Evolutionary conservation across 2,797 vertebrate genomes (phyloP), one percentile per base, ranked within the genome.

Genomic region (Chromis chromis): DNA sequence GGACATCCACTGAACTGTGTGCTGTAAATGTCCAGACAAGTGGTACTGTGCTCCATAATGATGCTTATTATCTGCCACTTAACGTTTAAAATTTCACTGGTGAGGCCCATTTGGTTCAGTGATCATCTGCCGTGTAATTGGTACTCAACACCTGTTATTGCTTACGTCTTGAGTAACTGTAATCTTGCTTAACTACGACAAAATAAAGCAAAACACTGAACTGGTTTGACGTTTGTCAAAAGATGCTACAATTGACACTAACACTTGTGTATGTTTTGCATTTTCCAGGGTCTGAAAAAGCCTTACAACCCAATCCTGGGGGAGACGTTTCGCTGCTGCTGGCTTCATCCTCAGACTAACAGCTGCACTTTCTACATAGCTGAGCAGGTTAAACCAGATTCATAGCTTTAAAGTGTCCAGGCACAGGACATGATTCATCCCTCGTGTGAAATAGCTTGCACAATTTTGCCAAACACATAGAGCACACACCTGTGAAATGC

Each of bases 291-390:
- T 65, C 96, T 99, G 86, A 99, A 98, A 93, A 99, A 99, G 93
- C 98, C 98, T 78, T 99, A 99, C 90, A 99, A 99, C 86, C 97
- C 98, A 27, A 95, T 99, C 84, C 92, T 99, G 63, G 98, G 98
- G 72, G 98, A 99, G 92, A 97, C 93, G 0, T 99, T 99, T 90
- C 98, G 98, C 84, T 98, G 98, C 93, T 95, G 96, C 92, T 99
- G 98, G 98, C 94, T 95, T 76, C 96, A 99, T 86, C 97, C 98
- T 25, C 87, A 97, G 87, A 97, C 95, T 0, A 84, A 96, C 92
- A 98, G 98, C 91, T 97, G 96, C 73, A 98, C 97, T 1, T 99
- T 98, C 94, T 99, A 99, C 92, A 94, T 99, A 46, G 96, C 98
- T 1, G 98, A 99, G 78, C 98, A 99, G 96, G 98, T 96, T 76